A percentile compares a stretch with the other conserved stretches of the same genome.
These are phyloP conservation scores for Diabrotica virgifera DNA, from an alignment of 1,140 invertebrate genomes.

Conservation along the genomic window DNA sequence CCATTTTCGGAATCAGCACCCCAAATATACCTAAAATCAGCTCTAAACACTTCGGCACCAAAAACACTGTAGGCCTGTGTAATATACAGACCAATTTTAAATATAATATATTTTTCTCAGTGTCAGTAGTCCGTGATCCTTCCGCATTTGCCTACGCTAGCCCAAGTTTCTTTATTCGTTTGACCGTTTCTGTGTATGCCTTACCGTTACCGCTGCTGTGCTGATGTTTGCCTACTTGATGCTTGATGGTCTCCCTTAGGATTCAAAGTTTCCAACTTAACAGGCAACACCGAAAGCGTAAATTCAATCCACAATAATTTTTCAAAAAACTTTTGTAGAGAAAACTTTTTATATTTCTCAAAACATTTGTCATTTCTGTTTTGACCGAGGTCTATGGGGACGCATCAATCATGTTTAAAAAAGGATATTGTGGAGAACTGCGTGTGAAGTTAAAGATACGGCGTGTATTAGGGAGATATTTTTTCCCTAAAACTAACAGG, in stretches of 20 bases:
- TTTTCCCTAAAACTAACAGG: neutral
- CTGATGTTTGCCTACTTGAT: conserved; percentile 44
- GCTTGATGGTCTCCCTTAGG: conserved; percentile 34
- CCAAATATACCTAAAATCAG: too few relatives aligned
- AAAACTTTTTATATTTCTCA: conserved; percentile 40
- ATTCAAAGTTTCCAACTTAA: conserved; percentile 38
- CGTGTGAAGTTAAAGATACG: neutral
- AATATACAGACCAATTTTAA: too few relatives aligned
- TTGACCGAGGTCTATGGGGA: conserved; percentile 38
- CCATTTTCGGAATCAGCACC: too few relatives aligned
- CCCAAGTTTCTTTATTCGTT: conserved; percentile 18
- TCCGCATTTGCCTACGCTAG: neutral
- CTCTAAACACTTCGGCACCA: too few relatives aligned
- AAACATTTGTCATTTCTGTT: conserved; percentile 44
- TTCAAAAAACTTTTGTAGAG: conserved; percentile 43
- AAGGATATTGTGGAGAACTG: neutral
- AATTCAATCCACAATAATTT: conserved; percentile 46
- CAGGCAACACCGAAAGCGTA: conserved; percentile 25
- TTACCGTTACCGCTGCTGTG: neutral
- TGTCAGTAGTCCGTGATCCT: neutral
- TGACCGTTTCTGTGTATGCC: conserved; percentile 36
- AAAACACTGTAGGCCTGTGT: too few relatives aligned
- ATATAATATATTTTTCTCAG: neutral
- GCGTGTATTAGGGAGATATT: neutral
- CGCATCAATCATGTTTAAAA: conserved; percentile 35